phyloP scores from a whole-genome alignment of 2,888 invertebrate species.

The Strigamia maritima region DNA sequence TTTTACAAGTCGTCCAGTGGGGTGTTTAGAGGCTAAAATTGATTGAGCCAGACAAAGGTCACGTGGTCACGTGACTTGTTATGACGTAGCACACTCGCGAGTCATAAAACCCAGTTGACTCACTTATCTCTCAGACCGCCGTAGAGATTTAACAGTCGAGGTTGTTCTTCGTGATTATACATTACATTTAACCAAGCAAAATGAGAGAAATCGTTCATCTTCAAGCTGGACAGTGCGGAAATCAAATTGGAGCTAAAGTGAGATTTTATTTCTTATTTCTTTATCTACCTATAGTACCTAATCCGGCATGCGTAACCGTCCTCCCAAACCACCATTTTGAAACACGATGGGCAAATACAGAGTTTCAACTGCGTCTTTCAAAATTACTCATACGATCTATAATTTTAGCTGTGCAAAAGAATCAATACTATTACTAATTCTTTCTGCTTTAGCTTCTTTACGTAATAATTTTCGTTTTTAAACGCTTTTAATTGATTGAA shows the following conservation, averaged over 20 bases:
- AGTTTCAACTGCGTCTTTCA: background rate
- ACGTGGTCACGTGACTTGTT: background rate
- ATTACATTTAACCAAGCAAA: constrained; percentile 51
- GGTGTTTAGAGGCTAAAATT: background rate
- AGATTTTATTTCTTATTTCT: constrained; percentile 48
- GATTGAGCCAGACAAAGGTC: constrained; percentile 2
- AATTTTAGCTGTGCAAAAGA: background rate
- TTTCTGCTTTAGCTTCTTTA: too few relatives aligned
- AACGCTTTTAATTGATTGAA: background rate
- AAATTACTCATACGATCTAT: background rate
- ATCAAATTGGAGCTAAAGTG: constrained; percentile 94
- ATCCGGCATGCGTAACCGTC: background rate
- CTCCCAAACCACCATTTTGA: constrained; percentile 8
- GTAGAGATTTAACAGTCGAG: background rate
- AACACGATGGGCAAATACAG: background rate
- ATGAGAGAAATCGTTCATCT: constrained; percentile 97
- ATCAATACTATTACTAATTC: background rate
- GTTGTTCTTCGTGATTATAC: background rate
- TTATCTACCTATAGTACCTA: background rate
- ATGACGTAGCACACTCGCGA: background rate
- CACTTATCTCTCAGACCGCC: background rate
- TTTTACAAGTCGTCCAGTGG: background rate
- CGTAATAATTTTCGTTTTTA: too few relatives aligned
- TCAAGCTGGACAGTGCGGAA: constrained; percentile 92
- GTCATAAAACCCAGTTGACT: background rate